Conservation (phyloP, 2,797 vertebrate genomes). For the Cyprinella venusta region DNA sequence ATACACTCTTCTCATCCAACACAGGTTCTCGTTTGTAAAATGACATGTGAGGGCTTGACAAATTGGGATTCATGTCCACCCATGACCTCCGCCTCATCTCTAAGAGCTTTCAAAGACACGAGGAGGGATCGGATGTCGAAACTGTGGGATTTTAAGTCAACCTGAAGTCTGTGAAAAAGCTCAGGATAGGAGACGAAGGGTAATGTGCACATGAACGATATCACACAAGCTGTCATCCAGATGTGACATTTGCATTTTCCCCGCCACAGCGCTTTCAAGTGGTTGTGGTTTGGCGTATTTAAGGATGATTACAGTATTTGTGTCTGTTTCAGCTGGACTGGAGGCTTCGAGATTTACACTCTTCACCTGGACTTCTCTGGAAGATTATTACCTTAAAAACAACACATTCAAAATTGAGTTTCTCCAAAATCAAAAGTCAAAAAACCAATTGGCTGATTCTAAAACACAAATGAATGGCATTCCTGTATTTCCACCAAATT, state of each 20-base stretch:
- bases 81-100: background rate
- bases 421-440: background rate
- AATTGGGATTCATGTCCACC: background rate
- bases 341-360: background rate
- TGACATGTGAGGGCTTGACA: background rate
- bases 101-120: background rate
- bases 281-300: constrained; percentile 1
- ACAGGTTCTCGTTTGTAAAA: background rate
- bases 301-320: constrained; percentile 21
- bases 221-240: constrained; percentile 24
- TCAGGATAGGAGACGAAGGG: background rate
- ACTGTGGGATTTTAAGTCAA: background rate
- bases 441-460: background rate
- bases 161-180: background rate
- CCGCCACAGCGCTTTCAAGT: background rate
- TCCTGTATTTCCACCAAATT: constrained; percentile 1
- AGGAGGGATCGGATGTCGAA: background rate
- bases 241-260: background rate
- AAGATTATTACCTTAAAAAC: background rate
- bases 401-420: background rate
- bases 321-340: background rate
- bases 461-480: background rate
- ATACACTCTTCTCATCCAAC: background rate
- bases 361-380: background rate
- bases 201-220: background rate